Evolutionary conservation across 2,888 invertebrate species (phyloP).

Genomic region (Gymnosoma rotundatum): DNA sequence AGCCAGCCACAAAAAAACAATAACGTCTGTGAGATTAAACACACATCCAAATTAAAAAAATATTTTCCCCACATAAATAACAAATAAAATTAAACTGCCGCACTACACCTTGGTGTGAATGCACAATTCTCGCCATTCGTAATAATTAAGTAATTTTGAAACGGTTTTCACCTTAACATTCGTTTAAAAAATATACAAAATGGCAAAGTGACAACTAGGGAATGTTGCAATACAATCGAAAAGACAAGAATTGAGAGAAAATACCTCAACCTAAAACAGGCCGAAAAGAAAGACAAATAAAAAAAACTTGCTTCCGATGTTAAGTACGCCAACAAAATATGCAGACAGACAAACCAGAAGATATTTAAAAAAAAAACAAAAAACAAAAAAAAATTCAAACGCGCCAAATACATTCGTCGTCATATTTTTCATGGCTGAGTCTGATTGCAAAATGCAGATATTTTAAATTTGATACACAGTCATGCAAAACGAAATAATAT

Average conservation of each 20-base stretch:
- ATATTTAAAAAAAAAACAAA: slow-evolving; percentile 2
- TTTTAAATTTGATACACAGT: slow-evolving; percentile 18
- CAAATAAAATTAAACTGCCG: slow-evolving; percentile 11
- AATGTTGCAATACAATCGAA: slow-evolving; percentile 45
- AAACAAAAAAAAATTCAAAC: slow-evolving; percentile 3
- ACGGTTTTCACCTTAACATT: slow-evolving; percentile 67
- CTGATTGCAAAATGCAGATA: slow-evolving; percentile 19
- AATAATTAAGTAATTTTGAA: slow-evolving; percentile 70
- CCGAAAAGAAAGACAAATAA: not conserved
- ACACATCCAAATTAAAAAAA: slow-evolving; percentile 37
- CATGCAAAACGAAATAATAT: not conserved
- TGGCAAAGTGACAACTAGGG: not conserved
- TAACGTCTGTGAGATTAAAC: slow-evolving; percentile 60
- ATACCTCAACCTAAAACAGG: slow-evolving; percentile 29
- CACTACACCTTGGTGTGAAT: slow-evolving; percentile 37
- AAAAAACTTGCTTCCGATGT: slow-evolving; percentile 24
- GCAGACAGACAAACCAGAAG: not conserved
- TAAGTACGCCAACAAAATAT: not conserved
- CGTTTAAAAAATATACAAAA: slow-evolving; percentile 62
- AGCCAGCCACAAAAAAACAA: slow-evolving; percentile 17
- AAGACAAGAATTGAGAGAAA: slow-evolving; percentile 26
- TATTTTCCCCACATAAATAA: not conserved
- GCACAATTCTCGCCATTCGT: slow-evolving; percentile 42
- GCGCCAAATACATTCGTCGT: slow-evolving; percentile 23
- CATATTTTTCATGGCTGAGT: not conserved